phyloP scores from a whole-genome alignment of 1,140 invertebrate species.

The Idris sp. region DNA sequence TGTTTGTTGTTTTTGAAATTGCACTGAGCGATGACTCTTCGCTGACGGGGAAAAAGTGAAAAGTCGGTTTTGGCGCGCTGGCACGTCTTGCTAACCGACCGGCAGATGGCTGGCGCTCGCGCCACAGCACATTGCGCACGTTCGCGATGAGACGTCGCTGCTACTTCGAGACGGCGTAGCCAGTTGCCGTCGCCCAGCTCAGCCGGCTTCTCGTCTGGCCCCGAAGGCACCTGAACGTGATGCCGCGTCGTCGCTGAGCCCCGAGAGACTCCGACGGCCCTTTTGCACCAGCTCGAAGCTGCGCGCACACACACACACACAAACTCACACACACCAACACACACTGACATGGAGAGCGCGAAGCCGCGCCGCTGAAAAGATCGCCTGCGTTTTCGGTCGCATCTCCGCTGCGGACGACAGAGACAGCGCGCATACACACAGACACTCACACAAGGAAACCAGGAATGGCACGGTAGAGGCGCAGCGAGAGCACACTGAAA shows the following conservation, averaged over 20 bases:
- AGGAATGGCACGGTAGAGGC: constrained; percentile 33
- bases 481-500: constrained; percentile 1
- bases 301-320: too few relatives aligned
- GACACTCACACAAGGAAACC: constrained; percentile 3
- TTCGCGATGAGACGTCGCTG: constrained; percentile 49
- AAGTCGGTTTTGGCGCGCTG: constrained; percentile 70
- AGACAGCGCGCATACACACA: neutral
- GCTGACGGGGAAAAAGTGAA: too few relatives aligned
- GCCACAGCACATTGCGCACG: constrained; percentile 53
- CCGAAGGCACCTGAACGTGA: constrained; percentile 28
- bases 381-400: constrained; percentile 3
- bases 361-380: constrained; percentile 12
- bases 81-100: constrained; percentile 61
- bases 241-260: constrained; percentile 24
- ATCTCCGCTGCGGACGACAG: constrained; percentile 4
- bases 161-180: constrained; percentile 50
- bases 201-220: constrained; percentile 56
- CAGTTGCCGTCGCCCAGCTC: constrained; percentile 53
- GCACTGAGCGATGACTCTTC: too few relatives aligned
- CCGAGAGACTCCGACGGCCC: constrained; percentile 2
- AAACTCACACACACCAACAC: too few relatives aligned
- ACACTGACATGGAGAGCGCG: too few relatives aligned
- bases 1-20: too few relatives aligned
- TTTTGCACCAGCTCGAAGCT: too few relatives aligned
- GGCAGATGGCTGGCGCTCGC: constrained; percentile 74